Conservation (phyloP, 2,797 vertebrate species). For the Heterohyrax brucei region DNA sequence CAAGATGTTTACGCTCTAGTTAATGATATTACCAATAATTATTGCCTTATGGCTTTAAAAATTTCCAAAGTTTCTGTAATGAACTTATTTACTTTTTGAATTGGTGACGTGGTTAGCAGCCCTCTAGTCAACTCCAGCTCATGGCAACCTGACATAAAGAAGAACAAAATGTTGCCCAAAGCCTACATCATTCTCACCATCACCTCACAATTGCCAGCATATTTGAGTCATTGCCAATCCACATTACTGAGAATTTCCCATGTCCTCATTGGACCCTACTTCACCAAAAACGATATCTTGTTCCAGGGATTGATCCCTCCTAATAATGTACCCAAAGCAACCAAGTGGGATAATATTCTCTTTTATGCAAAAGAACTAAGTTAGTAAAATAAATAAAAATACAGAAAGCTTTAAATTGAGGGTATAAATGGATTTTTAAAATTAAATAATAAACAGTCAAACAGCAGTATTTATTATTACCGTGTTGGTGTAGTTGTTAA, state of each 20-base stretch:
- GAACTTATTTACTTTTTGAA: not conserved
- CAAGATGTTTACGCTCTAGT: not conserved
- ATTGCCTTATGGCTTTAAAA: not conserved
- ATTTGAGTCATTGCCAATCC: not conserved
- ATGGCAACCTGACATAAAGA: not conserved
- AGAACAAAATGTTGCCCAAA: not conserved
- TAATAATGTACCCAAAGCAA: not conserved
- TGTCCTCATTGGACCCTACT: not conserved
- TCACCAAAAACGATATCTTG: not conserved
- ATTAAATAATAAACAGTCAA: not conserved
- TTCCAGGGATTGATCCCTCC: not conserved
- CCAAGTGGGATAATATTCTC: not conserved
- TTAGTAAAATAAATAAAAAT: not conserved
- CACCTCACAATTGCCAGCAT: not conserved
- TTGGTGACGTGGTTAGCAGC: not conserved
- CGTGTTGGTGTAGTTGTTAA: too few species aligned
- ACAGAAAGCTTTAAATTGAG: slow-evolving; percentile 12
- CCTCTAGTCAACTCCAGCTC: not conserved
- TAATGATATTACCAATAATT: not conserved
- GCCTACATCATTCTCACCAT: not conserved
- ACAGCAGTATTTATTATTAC: not conserved
- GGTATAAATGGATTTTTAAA: not conserved
- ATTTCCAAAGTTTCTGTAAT: not conserved
- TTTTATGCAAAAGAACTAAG: not conserved
- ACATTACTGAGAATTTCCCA: not conserved